A percentile compares a stretch with the other conserved stretches of the same genome.
Evolutionary conservation across 2,113 vertebrate genomes (phyloP).

Genomic region (Trogon surrucura): DNA sequence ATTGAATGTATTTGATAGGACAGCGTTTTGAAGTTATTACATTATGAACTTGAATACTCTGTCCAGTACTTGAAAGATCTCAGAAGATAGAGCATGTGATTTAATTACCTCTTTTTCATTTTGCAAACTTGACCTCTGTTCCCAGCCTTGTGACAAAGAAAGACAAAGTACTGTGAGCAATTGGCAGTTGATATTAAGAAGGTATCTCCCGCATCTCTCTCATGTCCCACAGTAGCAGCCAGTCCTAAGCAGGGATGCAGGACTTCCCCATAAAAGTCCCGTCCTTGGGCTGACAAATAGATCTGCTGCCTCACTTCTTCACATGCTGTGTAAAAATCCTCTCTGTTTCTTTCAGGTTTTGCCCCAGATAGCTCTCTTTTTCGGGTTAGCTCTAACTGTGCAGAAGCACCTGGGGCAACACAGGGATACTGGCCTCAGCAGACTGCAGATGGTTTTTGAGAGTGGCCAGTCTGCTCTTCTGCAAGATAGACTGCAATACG

Average conservation of each 20-base stretch:
- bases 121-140: not conserved
- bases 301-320: not conserved
- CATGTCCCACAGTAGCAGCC: not conserved
- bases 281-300: not conserved
- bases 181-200: not conserved
- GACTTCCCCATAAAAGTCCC: not conserved
- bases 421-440: not conserved
- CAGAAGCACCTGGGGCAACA: not conserved
- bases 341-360: not conserved
- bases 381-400: not conserved
- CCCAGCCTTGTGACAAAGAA: not conserved
- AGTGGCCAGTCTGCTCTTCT: not conserved
- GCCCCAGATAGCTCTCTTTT: not conserved
- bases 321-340: not conserved
- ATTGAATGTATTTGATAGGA: not conserved
- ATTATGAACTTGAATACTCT: not conserved
- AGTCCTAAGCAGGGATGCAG: not conserved
- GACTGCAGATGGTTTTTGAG: not conserved
- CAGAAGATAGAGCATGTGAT: not conserved
- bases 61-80: not conserved
- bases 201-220: not conserved
- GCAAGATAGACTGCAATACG: not conserved
- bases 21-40: not conserved
- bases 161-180: not conserved
- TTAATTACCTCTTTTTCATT: conserved; percentile 24